phyloP scores from a whole-genome alignment of 1,140 invertebrate species.

The Bombus affinis region DNA sequence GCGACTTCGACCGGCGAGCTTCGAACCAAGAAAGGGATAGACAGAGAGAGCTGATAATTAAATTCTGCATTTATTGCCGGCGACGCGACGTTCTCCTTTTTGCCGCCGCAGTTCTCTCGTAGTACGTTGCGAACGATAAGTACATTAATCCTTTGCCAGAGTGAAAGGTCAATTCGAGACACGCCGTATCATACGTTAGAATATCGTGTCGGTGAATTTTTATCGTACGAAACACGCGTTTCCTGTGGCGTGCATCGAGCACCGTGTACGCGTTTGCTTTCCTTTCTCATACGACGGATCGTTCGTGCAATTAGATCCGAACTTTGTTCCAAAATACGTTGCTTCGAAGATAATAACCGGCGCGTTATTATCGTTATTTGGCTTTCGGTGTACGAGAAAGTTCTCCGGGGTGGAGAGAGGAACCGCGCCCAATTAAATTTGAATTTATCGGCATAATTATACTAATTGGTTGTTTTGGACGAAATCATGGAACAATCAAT shows the following conservation, averaged over 20 bases:
- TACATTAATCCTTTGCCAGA: neutral
- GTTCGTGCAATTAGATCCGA: neutral
- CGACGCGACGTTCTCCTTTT: conserved; percentile 16
- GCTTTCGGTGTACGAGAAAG: neutral
- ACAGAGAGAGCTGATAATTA: conserved; percentile 36
- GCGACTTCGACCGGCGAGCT: neutral
- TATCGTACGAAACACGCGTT: conserved; percentile 13
- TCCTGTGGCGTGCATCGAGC: neutral
- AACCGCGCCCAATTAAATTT: conserved; percentile 63
- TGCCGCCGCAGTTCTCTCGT: neutral
- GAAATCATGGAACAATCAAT: conserved; percentile 46
- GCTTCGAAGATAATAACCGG: neutral
- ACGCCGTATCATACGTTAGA: neutral
- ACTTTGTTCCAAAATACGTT: neutral
- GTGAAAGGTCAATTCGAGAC: conserved; percentile 37
- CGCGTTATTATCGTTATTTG: neutral
- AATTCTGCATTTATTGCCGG: conserved; percentile 10
- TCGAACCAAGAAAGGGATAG: neutral
- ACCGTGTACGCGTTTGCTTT: neutral
- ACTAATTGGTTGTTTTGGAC: conserved; percentile 61
- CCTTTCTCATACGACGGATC: neutral
- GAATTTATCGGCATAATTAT: conserved; percentile 62
- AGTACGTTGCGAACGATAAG: conserved; percentile 11
- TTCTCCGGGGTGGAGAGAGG: neutral
- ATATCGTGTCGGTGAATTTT: conserved; percentile 2